Conservation (phyloP, 2,797 vertebrate species). For the Labeo calbasu region DNA sequence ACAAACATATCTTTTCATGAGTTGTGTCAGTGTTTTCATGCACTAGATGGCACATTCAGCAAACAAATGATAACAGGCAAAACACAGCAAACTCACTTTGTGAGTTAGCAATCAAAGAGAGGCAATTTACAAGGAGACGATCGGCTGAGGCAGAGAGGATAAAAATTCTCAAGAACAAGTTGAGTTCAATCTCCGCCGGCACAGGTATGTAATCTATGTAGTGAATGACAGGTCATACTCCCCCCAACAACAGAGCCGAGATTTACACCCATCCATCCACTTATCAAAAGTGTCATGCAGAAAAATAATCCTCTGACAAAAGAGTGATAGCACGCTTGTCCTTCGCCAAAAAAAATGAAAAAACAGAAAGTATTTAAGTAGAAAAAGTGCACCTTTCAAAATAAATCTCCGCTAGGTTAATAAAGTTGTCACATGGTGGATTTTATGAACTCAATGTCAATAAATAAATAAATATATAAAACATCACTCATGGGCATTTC, state of each 20-base stretch:
- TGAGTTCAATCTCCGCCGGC: slow-evolving; percentile 21
- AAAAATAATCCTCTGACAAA: slow-evolving; percentile 61
- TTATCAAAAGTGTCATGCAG: slow-evolving; percentile 54
- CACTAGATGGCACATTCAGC: slow-evolving; percentile 57
- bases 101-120: slow-evolving; percentile 36
- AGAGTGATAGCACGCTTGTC: slow-evolving; percentile 69
- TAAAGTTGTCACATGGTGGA: slow-evolving; percentile 74
- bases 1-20: slow-evolving; percentile 42
- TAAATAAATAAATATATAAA: slow-evolving; percentile 45
- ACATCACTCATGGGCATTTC: slow-evolving; percentile 49
- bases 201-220: slow-evolving; percentile 45
- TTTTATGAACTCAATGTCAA: slow-evolving; percentile 48
- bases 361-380: slow-evolving; percentile 27
- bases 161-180: slow-evolving; percentile 34
- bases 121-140: slow-evolving; percentile 27
- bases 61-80: slow-evolving; percentile 56
- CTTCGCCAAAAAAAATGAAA: slow-evolving; percentile 64
- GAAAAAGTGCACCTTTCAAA: slow-evolving; percentile 63
- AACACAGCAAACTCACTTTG: slow-evolving; percentile 29
- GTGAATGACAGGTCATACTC: slow-evolving; percentile 60
- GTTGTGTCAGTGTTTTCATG: slow-evolving; percentile 52
- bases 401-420: slow-evolving; percentile 73
- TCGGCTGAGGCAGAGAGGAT: slow-evolving; percentile 6
- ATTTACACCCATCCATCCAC: slow-evolving; percentile 63
- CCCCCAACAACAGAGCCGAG: slow-evolving; percentile 61